Evolutionary conservation across 2,888 invertebrate species (phyloP), one percentile per base, ranked within the genome.

Genomic region (Lithosia quadra): DNA sequence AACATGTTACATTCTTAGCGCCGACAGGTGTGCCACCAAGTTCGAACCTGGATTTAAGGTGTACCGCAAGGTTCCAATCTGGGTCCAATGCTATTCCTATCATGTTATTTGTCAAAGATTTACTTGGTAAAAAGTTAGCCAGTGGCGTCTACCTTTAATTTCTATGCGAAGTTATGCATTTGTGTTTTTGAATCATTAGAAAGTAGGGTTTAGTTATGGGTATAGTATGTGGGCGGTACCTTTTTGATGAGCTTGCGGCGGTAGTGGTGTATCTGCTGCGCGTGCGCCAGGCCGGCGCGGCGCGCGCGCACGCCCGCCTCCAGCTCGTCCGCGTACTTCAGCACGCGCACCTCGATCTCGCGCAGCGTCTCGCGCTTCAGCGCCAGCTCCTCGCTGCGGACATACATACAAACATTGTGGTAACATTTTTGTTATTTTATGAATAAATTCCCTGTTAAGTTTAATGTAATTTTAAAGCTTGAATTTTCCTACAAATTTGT

Each of bases 321-420:
- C 81, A 99, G 91, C 90, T 99, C 99, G 95, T 99, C 99, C 91
- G 99, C 98, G 95, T 99, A 99, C 89, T 98, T 98, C 94, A 99
- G 96, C 65, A 98, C 98, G 94, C 98, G 98, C 79, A 99, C 97
- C 95, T 99, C 99, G 83, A 99, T 98, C 90, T 99, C 99, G 33
- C 99, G 96, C 69, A 98, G 91, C 84, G 97, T 96, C 77, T 95
- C 96, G 60, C 98, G 96, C 81, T 97, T 96, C 85, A 97, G 96
- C 86, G 87, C 69, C 67, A 84, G 86, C 85, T 93, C 94, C 74
- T 91, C 91, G 62, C 84, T 84, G 67, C 65, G 13, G 2, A 13
- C 7, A 43, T 28, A 7, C 0, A 9, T 0, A 57, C 5, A 49
- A n/a, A n/a, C n/a, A n/a, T n/a, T n/a, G n/a, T n/a, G n/a, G n/a